Base-by-base conservation (phyloP, 1,140 invertebrate genomes). In the Prorops nasuta region DNA sequence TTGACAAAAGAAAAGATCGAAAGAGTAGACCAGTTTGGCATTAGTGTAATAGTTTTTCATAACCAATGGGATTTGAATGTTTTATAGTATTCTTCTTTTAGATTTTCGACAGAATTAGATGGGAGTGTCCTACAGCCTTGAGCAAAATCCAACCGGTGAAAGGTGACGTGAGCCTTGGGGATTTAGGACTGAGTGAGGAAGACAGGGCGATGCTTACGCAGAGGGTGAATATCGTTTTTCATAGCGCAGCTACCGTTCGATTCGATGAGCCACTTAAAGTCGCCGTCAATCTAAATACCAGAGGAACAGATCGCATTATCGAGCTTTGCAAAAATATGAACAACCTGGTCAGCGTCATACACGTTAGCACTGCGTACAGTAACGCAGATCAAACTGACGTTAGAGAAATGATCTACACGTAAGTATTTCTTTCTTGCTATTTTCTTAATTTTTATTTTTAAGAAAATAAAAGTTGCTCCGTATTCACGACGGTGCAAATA, bases 311-410 rank as follows among this genome's bases (percentile, higher is more conserved):
- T 43, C 76, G 83, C 47, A 77, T 88, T 1, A 61, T 90, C 2
- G 78, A 86, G 32, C 69, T 90, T 10, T 83, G 84, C 54, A 85
- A 83, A 57, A 79, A 81, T 34, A 88, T 91, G 72, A 82, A 80
- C 40, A 84, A 88, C 24, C 70, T 91, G 19, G 74, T 83, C 50
- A 89, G 88, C 19, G 80, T 93, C 36, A 81, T 94, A 1, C 90
- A 94, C 71, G 87, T 94, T 3, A 94, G 91, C 2, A 94, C 92
- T 1, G 92, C 91, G 0, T 94, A 92, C 71, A 90, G 88, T 60
- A 94, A 94, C 71, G 84, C 88, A 0, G 86, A 92, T 46, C 81
- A 82, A 32, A 69, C 73, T 3, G 77, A 84, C 28, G 83, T 92
- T 10, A 80, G 86, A 32, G 90, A 93, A 72, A 71, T 72, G 10